Percentiles rank a stretch among this genome's conserved stretches.
These are phyloP conservation scores for Podotricha telesiphe DNA, from an alignment of 2,888 invertebrate genomes.

Conservation along the genomic window DNA sequence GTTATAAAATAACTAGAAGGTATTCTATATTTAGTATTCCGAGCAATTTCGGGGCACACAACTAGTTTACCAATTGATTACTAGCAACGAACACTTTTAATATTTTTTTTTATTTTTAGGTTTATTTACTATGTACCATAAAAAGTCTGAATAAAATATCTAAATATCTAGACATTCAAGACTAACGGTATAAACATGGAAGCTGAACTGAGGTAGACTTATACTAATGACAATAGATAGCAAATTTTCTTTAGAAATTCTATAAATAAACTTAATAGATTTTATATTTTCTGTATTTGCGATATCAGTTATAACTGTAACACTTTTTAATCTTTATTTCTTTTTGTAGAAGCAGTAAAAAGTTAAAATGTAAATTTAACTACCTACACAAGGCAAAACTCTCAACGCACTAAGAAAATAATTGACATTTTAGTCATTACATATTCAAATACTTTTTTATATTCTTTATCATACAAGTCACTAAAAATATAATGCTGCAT, in stretches of 20 bases:
- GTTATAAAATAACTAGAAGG: not conserved
- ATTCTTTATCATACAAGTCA: not conserved
- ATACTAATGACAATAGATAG: conserved; percentile 31
- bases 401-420: conserved; percentile 8
- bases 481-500: conserved; percentile 3
- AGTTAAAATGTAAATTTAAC: conserved; percentile 25
- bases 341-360: conserved; percentile 8
- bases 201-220: conserved; percentile 46
- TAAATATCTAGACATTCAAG: conserved; percentile 4
- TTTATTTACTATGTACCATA: not conserved
- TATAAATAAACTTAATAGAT: not conserved
- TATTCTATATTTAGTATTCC: not conserved
- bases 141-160: not conserved
- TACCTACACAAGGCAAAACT: conserved; percentile 15
- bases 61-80: not conserved
- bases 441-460: not conserved
- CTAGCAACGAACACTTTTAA: not conserved
- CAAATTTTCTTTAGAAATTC: not conserved
- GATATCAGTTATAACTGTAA: no score
- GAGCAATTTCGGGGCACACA: not conserved
- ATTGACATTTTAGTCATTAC: conserved; percentile 24
- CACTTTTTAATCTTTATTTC: not conserved
- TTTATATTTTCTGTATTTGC: not conserved
- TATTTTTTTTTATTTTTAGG: not conserved
- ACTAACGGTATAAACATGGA: conserved; percentile 38